Percentiles rank a stretch among this genome's conserved stretches.
Evolutionary conservation across 1,140 invertebrate species (phyloP).

Genomic region (Panulirus ornatus): DNA sequence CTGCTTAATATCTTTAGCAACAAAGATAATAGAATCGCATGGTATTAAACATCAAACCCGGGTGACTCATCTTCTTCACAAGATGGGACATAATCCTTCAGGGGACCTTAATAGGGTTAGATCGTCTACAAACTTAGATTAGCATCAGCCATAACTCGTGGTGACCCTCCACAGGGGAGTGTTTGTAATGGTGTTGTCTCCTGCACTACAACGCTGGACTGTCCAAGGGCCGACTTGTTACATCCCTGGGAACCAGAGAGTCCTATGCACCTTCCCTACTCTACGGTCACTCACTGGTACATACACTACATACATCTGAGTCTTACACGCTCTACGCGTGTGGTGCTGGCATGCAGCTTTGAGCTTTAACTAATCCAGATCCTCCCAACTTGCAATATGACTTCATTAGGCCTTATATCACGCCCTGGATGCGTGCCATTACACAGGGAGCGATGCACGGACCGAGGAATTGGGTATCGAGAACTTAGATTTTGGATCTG

Average conservation of each 20-base stretch:
- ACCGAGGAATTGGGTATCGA: background rate
- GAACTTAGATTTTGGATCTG: too few relatives aligned
- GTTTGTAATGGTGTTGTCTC: slow-evolving; percentile 50
- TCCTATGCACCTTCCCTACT: background rate
- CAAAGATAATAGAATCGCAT: background rate
- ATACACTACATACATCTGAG: background rate
- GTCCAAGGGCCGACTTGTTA: background rate
- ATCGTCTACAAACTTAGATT: slow-evolving; percentile 22
- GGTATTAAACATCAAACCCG: background rate
- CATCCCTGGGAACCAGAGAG: slow-evolving; percentile 6
- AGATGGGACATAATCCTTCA: background rate
- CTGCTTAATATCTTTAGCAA: background rate
- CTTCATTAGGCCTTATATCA: slow-evolving; percentile 65
- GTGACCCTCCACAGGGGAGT: slow-evolving; percentile 38
- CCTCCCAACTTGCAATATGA: slow-evolving; percentile 59
- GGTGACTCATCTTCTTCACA: too few relatives aligned
- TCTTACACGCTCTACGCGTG: background rate
- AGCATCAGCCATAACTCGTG: slow-evolving; percentile 52
- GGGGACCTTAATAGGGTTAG: slow-evolving; percentile 19
- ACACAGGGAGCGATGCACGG: background rate
- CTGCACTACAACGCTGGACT: too few relatives aligned
- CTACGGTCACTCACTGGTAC: slow-evolving; percentile 7
- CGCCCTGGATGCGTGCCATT: slow-evolving; percentile 50
- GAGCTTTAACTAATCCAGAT: slow-evolving; percentile 28
- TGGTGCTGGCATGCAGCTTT: background rate